phyloP scores from a whole-genome alignment of 2,888 invertebrate genomes.

The Drosophila recens region DNA sequence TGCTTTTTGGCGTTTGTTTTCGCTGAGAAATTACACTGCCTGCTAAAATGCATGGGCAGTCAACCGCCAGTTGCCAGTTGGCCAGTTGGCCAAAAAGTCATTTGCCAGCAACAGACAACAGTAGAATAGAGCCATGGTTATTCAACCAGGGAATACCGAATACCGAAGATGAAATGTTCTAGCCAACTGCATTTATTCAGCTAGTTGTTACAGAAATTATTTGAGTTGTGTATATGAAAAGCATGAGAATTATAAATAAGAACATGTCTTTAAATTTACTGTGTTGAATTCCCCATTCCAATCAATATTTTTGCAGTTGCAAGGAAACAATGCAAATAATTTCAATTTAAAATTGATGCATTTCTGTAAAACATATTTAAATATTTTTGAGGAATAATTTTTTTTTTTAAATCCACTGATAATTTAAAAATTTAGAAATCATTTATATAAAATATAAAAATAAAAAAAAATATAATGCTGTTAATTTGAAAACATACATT shows the following conservation, averaged over 20 bases:
- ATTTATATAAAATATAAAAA: too few species aligned
- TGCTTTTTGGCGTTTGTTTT: constrained; percentile 51
- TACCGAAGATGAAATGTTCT: constrained; percentile 35
- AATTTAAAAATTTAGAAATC: too few species aligned
- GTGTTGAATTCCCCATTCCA: neutral
- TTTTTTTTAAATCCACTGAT: too few species aligned
- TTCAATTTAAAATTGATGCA: neutral
- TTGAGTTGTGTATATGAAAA: neutral
- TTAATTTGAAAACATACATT: too few species aligned
- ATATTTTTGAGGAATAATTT: too few species aligned
- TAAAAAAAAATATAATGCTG: too few species aligned
- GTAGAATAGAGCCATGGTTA: constrained; percentile 7
- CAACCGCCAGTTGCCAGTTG: constrained; percentile 22
- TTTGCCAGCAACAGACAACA: constrained; percentile 51
- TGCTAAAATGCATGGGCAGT: constrained; percentile 58
- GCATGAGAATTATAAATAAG: neutral
- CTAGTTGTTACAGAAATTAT: neutral
- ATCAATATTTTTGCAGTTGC: neutral
- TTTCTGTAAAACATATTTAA: too few species aligned
- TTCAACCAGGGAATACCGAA: constrained; percentile 25
- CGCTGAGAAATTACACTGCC: constrained; percentile 71
- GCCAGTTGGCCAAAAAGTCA: constrained; percentile 42
- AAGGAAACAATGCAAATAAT: neutral
- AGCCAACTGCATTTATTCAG: neutral
- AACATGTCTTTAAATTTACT: too few species aligned